A percentile compares a stretch with the other conserved stretches of the same genome.
These are phyloP conservation scores for Phoxinus phoxinus DNA, from an alignment of 2,113 vertebrate genomes.

Conservation along the genomic window DNA sequence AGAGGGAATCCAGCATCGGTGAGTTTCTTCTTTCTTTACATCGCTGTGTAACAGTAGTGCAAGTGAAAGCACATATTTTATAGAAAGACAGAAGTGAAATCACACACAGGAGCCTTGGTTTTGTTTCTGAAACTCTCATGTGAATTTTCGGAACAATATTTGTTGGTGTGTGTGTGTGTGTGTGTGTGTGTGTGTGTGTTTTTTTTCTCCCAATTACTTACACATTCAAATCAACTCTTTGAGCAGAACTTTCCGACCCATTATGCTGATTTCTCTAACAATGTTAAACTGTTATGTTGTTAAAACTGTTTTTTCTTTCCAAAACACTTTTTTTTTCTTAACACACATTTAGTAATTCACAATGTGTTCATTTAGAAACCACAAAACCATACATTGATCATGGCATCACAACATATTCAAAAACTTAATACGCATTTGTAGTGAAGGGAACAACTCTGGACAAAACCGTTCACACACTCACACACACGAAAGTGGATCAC, in stretches of 20 bases:
- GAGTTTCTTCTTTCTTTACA: neutral
- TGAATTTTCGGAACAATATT: neutral
- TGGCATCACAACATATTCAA: neutral
- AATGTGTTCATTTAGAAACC: neutral
- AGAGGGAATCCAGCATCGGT: slow-evolving; percentile 90
- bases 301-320: neutral
- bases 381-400: neutral
- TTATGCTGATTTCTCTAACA: neutral
- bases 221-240: neutral
- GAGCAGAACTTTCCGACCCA: neutral
- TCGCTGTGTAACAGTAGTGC: neutral
- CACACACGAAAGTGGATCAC: neutral
- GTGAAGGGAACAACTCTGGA: neutral
- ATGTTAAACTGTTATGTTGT: too few relatives aligned
- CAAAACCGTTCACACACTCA: neutral
- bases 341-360: neutral
- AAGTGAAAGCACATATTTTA: neutral
- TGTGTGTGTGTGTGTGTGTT: too few relatives aligned
- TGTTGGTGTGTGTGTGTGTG: neutral
- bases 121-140: neutral
- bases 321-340: neutral
- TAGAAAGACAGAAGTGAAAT: slow-evolving; percentile 22
- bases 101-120: neutral
- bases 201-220: neutral
- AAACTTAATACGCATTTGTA: neutral